phyloP scores from a whole-genome alignment of 1,140 invertebrate species.

The Orchestia grillus region DNA sequence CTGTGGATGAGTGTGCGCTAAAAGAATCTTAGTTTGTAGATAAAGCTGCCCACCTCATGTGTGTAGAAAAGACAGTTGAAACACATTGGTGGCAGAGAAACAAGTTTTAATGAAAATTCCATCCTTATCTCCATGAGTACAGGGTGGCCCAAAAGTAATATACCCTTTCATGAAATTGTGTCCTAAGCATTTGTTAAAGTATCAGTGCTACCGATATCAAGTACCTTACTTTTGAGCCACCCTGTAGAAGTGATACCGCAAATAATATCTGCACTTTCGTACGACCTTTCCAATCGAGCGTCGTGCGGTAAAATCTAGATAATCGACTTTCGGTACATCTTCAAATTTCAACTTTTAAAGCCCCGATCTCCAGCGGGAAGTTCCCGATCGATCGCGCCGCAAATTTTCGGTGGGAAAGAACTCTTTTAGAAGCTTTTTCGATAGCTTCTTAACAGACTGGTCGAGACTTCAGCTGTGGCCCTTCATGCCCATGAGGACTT shows the following conservation, averaged over 20 bases:
- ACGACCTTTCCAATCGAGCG: neutral
- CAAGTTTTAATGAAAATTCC: neutral
- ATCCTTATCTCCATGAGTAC: neutral
- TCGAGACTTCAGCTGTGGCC: neutral
- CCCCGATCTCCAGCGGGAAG: neutral
- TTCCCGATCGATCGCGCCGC: neutral
- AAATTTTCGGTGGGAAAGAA: neutral
- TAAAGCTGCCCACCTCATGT: too few relatives aligned
- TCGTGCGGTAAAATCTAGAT: neutral
- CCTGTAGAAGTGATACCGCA: neutral
- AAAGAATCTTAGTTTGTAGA: too few relatives aligned
- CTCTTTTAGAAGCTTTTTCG: neutral
- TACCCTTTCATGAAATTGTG: too few relatives aligned
- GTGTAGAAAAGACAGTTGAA: too few relatives aligned
- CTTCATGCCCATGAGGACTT: neutral
- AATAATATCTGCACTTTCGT: neutral
- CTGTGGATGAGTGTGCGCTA: neutral
- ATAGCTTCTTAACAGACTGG: neutral
- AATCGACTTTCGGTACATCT: neutral
- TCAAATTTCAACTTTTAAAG: neutral
- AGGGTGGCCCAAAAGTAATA: too few relatives aligned
- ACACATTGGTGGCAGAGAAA: too few relatives aligned
- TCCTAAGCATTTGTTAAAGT: too few relatives aligned
- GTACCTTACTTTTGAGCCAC: too few relatives aligned
- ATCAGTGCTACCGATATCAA: too few relatives aligned